These are phyloP conservation scores for Fukomys damarensis DNA, from an alignment of 2,113 vertebrate genomes.

Conservation along the genomic window DNA sequence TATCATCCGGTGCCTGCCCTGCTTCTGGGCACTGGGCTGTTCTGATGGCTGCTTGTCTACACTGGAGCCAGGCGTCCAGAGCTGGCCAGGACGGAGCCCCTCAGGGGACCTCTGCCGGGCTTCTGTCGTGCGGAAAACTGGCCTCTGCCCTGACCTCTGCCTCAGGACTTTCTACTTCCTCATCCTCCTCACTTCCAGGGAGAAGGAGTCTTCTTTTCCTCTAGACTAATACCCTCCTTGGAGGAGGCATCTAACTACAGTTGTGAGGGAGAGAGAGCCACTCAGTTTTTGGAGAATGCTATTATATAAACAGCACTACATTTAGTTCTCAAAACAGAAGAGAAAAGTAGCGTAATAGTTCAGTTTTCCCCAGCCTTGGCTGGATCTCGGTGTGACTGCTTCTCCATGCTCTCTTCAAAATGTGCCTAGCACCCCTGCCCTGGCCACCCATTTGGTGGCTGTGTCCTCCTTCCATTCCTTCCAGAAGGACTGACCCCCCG, in stretches of 20 bases:
- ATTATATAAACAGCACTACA: not conserved
- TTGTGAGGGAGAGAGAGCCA: not conserved
- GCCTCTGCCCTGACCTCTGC: not conserved
- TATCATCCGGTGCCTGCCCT: not conserved
- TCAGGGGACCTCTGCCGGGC: not conserved
- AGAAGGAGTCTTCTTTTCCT: not conserved
- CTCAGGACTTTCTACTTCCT: not conserved
- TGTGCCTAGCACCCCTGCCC: not conserved
- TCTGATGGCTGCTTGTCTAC: not conserved
- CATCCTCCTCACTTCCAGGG: not conserved
- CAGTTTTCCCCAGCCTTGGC: not conserved
- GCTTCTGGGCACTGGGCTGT: not conserved
- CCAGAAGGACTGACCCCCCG: not conserved
- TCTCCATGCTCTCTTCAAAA: not conserved
- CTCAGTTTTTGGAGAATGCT: slow-evolving; percentile 19
- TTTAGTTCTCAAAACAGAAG: not conserved
- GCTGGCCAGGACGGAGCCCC: not conserved
- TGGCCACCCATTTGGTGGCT: not conserved
- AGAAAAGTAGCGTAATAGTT: not conserved
- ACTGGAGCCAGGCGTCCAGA: not conserved
- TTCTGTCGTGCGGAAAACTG: not conserved
- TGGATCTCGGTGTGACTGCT: not conserved
- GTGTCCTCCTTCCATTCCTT: not conserved
- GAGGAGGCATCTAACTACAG: not conserved
- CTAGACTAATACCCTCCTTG: not conserved